Conservation (phyloP, 2,113 vertebrate species). For the Prunella himalayana region DNA sequence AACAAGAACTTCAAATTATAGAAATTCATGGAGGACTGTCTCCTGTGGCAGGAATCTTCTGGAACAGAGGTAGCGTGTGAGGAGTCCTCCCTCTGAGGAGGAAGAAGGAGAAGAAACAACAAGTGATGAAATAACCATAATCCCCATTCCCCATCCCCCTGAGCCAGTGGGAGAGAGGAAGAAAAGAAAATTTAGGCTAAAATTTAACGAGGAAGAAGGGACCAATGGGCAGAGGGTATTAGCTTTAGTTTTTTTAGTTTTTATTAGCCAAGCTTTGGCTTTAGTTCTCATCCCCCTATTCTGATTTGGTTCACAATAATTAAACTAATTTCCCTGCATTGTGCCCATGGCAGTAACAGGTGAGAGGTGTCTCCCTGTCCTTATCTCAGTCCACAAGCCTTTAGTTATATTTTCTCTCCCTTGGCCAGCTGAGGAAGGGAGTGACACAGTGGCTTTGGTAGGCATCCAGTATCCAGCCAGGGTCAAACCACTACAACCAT, state of each 20-base stretch:
- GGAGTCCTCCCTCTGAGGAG: neutral
- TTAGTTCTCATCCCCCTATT: neutral
- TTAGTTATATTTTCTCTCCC: neutral
- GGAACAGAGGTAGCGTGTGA: neutral
- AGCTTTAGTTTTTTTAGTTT: no score
- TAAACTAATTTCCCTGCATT: neutral
- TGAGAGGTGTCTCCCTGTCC: neutral
- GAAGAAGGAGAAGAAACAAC: neutral
- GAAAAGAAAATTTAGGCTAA: neutral
- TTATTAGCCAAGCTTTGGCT: neutral
- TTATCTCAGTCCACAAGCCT: neutral
- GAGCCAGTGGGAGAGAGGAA: neutral
- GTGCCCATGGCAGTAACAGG: neutral
- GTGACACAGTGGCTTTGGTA: no score
- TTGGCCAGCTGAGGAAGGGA: neutral
- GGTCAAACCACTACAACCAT: no score
- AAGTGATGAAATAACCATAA: neutral
- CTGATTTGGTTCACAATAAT: neutral
- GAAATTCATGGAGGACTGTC: neutral
- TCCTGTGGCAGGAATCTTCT: neutral
- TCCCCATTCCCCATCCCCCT: neutral
- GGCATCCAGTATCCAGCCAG: fast-evolving
- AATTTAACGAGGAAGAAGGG: neutral
- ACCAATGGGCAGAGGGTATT: neutral
- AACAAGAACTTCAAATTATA: fast-evolving